phyloP scores from a whole-genome alignment of 2,113 vertebrate genomes.

The Orthonyx spaldingii region DNA sequence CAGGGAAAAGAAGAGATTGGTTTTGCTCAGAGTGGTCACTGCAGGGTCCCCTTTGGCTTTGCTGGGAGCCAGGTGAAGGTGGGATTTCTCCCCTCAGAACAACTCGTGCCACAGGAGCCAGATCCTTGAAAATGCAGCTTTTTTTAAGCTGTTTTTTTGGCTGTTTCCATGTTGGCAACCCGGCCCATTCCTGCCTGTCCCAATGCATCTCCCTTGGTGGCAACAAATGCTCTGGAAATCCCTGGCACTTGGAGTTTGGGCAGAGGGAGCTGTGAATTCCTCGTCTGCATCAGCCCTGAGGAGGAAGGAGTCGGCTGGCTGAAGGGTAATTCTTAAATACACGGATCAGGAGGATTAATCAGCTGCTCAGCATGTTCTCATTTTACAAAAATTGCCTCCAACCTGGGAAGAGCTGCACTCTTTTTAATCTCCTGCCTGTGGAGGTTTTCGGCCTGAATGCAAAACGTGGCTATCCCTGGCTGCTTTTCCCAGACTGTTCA shows the following conservation, averaged over 20 bases:
- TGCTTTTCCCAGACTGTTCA: neutral
- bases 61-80: neutral
- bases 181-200: neutral
- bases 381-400: neutral
- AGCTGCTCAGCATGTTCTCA: neutral
- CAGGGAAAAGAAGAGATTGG: neutral
- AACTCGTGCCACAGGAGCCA: accelerated
- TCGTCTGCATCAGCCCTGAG: accelerated
- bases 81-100: neutral
- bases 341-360: neutral
- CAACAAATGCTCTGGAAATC: neutral
- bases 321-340: neutral
- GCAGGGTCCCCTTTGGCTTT: neutral
- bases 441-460: neutral
- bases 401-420: neutral
- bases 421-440: neutral
- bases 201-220: neutral
- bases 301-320: neutral
- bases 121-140: neutral
- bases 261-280: neutral
- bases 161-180: neutral
- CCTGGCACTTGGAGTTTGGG: neutral
- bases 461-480: neutral
- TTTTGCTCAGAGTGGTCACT: neutral
- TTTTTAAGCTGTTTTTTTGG: neutral